Conservation (phyloP, 2,888 invertebrate genomes). For the Gari tellinella region DNA sequence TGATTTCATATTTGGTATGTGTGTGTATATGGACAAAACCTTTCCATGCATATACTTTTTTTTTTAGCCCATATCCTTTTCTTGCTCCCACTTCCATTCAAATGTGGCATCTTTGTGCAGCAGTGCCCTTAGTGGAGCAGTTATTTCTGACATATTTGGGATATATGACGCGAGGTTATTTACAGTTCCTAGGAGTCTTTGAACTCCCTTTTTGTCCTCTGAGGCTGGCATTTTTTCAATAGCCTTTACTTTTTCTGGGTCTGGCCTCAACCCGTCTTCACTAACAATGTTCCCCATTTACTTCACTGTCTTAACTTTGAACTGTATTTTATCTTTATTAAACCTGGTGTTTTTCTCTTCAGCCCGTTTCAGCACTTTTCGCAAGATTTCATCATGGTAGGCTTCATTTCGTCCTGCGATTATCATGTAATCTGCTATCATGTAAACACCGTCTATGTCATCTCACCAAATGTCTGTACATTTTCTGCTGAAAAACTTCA, state of each 20-base stretch:
- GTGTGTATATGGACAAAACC: too few species aligned
- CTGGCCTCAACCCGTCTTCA: constrained; percentile 12
- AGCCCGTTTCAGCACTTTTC: constrained; percentile 6
- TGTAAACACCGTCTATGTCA: constrained; percentile 37
- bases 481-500: constrained; percentile 55
- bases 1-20: too few species aligned
- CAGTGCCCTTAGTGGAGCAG: constrained; percentile 30
- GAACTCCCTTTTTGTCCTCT: constrained; percentile 15
- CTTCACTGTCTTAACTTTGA: constrained; percentile 7
- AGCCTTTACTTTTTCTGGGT: constrained; percentile 26
- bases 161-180: constrained; percentile 26
- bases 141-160: constrained; percentile 28
- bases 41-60: too few species aligned
- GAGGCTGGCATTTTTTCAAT: constrained; percentile 28
- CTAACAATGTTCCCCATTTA: constrained; percentile 15
- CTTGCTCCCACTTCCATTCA: constrained; percentile 35
- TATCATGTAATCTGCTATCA: constrained; percentile 58
- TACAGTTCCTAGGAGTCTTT: constrained; percentile 26
- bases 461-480: constrained; percentile 42
- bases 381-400: constrained; percentile 25
- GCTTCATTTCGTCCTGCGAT: too few species aligned
- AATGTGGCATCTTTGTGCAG: constrained; percentile 26
- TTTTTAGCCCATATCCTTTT: constrained; percentile 15
- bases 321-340: constrained; percentile 29
- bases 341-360: constrained; percentile 11